A percentile compares a stretch with the other conserved stretches of the same genome.
Conservation (phyloP, 2,113 vertebrate genomes). For the Macrotis lagotis region DNA sequence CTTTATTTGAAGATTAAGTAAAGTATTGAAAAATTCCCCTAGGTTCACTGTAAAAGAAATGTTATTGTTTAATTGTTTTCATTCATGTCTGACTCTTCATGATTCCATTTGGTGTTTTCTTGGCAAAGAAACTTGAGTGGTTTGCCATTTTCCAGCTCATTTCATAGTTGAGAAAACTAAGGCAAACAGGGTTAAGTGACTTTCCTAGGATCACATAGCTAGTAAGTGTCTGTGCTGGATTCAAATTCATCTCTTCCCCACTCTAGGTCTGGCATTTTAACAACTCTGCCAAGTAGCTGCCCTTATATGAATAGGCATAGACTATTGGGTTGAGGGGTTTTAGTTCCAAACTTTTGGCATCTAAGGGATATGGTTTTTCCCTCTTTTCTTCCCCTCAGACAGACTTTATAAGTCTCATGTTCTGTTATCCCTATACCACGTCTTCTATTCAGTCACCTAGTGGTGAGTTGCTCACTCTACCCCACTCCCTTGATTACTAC, state of each 20-base stretch:
- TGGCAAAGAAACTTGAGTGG: neutral
- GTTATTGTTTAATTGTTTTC: neutral
- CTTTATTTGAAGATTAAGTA: neutral
- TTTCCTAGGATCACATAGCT: neutral
- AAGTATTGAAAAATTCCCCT: neutral
- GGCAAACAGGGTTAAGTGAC: neutral
- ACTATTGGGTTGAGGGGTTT: neutral
- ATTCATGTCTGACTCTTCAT: neutral
- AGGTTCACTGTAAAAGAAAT: neutral
- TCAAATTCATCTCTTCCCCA: neutral
- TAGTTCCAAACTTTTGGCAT: neutral
- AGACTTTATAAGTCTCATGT: neutral
- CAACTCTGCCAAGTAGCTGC: neutral
- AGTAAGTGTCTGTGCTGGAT: neutral
- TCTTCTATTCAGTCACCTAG: neutral
- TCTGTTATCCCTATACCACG: no score
- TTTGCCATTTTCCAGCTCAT: neutral
- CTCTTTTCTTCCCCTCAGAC: neutral
- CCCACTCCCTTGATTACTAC: neutral
- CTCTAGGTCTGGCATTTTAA: neutral
- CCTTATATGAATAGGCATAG: neutral
- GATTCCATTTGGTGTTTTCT: neutral
- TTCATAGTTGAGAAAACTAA: neutral
- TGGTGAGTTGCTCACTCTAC: neutral
- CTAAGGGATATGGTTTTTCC: neutral